These are phyloP conservation scores for Leptodactylus fallax DNA, from an alignment of 2,797 vertebrate genomes.

Conservation along the genomic window DNA sequence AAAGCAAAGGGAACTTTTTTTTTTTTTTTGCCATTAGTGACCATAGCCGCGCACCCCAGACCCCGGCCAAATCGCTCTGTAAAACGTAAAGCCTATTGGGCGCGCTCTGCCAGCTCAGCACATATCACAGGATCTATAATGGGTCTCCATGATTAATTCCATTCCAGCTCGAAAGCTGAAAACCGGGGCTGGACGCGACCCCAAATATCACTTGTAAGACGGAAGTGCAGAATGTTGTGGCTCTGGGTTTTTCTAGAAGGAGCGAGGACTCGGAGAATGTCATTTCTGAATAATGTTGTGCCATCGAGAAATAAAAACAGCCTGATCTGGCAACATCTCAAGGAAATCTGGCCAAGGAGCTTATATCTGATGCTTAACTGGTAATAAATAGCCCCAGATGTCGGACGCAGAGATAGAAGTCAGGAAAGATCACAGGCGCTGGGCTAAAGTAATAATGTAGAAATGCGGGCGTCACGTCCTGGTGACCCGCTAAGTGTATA, in stretches of 20 bases:
- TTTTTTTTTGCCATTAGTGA: neutral
- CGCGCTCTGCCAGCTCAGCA: neutral
- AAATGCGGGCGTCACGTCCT: neutral
- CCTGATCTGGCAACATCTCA: constrained; percentile 32
- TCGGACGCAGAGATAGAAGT: constrained; percentile 8
- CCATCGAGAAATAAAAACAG: constrained; percentile 47
- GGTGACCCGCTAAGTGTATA: too few species aligned
- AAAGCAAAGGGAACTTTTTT: too few species aligned
- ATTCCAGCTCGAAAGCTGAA: constrained; percentile 23
- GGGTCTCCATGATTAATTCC: constrained; percentile 20
- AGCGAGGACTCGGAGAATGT: constrained; percentile 15
- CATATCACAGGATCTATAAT: constrained; percentile 14
- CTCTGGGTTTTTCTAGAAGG: constrained; percentile 32
- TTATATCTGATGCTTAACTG: constrained; percentile 32
- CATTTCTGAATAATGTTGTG: constrained; percentile 57
- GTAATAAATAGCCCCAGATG: constrained; percentile 58
- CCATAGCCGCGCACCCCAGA: neutral
- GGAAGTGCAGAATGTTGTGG: neutral
- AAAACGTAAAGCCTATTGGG: neutral
- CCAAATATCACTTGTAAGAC: constrained; percentile 33
- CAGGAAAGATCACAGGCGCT: neutral
- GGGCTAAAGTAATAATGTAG: neutral
- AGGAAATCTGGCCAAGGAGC: constrained; percentile 36
- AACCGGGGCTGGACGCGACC: constrained; percentile 6
- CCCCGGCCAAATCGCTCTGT: too few species aligned